phyloP scores from a whole-genome alignment of 2,797 vertebrate genomes.

The Xiphorhynchus erythropygius region DNA sequence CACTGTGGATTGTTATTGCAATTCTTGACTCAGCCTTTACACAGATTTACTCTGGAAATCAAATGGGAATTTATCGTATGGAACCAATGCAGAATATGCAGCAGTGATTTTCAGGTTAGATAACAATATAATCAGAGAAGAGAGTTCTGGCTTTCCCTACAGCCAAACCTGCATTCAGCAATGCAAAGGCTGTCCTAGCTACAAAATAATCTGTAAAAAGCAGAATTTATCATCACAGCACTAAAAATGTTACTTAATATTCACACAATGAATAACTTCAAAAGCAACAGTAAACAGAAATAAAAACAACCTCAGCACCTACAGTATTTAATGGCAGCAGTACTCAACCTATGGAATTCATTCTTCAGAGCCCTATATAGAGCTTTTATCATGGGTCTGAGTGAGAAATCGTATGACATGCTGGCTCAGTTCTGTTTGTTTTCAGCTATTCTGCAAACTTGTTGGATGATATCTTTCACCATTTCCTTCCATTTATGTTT shows the following conservation, averaged over 20 bases:
- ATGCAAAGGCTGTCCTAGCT: neutral
- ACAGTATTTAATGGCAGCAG: constrained; percentile 17
- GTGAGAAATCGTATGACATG: constrained; percentile 1
- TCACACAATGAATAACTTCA: constrained; percentile 21
- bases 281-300: constrained; percentile 31
- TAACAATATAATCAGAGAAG: constrained; percentile 3
- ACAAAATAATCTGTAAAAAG: constrained; percentile 2
- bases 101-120: neutral
- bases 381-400: constrained; percentile 54
- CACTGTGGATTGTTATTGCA: neutral
- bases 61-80: neutral
- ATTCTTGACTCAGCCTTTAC: constrained; percentile 28
- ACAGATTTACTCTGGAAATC: constrained; percentile 1
- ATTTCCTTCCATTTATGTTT: constrained; percentile 32
- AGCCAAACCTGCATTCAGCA: neutral
- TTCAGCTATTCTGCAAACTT: constrained; percentile 1
- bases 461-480: constrained; percentile 21
- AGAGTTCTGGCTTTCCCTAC: neutral
- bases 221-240: neutral
- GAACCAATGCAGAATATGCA: constrained; percentile 33
- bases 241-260: constrained; percentile 37
- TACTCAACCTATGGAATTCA: constrained; percentile 20
- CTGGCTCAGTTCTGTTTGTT: constrained; percentile 6
- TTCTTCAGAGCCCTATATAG: constrained; percentile 25
- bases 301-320: constrained; percentile 40